Conservation (phyloP, 1,140 invertebrate genomes). For the Araneus ventricosus region DNA sequence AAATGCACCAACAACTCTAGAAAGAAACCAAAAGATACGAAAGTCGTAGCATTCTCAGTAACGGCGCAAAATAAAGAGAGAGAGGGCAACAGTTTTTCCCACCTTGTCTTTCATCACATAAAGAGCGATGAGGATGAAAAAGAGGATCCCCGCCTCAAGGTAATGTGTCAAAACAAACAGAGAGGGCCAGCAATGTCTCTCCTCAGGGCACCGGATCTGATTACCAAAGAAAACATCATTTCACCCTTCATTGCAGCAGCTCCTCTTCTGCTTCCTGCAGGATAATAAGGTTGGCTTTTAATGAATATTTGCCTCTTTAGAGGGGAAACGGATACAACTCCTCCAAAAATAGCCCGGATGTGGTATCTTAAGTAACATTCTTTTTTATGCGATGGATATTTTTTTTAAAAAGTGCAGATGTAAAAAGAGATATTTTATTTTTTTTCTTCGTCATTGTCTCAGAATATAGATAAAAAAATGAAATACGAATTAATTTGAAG, state of each 20-base stretch:
- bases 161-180: constrained; percentile 22
- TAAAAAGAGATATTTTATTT: too few species aligned
- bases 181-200: not conserved
- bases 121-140: not conserved
- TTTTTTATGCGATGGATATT: too few species aligned
- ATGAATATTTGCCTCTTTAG: not conserved
- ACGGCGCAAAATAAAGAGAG: not conserved
- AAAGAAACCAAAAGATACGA: too few species aligned
- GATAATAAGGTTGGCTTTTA: not conserved
- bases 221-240: constrained; percentile 27
- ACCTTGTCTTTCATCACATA: not conserved
- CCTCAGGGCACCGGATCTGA: not conserved
- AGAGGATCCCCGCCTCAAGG: not conserved
- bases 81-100: not conserved
- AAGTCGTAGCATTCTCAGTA: too few species aligned
- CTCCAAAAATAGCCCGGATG: too few species aligned
- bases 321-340: not conserved
- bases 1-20: too few species aligned
- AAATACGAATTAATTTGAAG: too few species aligned
- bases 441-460: too few species aligned
- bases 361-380: too few species aligned
- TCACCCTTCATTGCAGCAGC: not conserved
- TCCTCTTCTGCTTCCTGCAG: not conserved
- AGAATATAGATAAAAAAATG: too few species aligned
- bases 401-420: too few species aligned